Conservation (phyloP, 2,888 invertebrate species). For the Carpatolechia fugitivella region DNA sequence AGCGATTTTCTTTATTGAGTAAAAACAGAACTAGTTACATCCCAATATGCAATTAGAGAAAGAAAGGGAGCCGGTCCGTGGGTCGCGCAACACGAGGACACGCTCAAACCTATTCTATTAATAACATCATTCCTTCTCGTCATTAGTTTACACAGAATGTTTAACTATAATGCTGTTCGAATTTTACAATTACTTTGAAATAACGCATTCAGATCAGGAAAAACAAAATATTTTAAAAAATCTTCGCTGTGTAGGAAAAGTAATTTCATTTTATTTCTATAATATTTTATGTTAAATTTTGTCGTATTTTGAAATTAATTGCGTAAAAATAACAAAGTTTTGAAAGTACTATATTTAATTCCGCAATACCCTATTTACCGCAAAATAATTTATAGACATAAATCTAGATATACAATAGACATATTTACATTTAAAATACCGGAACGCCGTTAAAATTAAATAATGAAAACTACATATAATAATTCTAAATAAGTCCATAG, state of each 20-base stretch:
- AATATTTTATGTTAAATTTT: background rate
- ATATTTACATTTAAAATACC: constrained; percentile 33
- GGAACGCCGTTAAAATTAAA: constrained; percentile 25
- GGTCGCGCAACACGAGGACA: constrained; percentile 76
- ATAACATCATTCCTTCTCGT: no score
- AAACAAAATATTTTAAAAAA: no score
- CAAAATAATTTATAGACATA: constrained; percentile 13
- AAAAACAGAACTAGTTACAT: no score
- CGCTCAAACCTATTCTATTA: constrained; percentile 36
- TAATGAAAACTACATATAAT: constrained; percentile 34
- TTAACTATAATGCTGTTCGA: no score
- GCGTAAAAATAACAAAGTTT: no score
- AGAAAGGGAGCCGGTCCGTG: no score
- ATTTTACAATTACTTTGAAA: no score
- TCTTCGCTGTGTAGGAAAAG: no score
- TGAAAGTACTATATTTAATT: background rate
- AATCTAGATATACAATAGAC: constrained; percentile 28
- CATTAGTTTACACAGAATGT: no score
- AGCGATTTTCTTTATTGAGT: no score
- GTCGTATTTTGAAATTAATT: background rate
- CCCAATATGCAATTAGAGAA: no score
- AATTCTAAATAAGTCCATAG: constrained; percentile 47
- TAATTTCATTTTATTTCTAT: background rate
- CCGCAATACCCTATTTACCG: constrained; percentile 11
- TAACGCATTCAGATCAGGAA: no score